Evolutionary conservation across 2,888 invertebrate species (phyloP).

Genomic region (Dioctria linearis): DNA sequence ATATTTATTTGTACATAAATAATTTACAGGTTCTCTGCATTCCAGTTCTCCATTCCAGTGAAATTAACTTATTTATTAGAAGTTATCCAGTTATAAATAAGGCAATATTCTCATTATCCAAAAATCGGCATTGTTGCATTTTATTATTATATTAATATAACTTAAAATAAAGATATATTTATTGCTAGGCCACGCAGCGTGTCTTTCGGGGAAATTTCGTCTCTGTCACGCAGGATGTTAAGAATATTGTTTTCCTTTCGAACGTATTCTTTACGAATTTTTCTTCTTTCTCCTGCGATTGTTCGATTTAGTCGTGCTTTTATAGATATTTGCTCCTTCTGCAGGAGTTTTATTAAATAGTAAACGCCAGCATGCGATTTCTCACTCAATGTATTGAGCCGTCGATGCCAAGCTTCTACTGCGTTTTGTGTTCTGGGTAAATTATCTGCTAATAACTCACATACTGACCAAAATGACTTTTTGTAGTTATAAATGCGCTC

Average conservation of each 20-base stretch:
- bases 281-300: neutral
- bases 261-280: neutral
- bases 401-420: neutral
- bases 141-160: neutral
- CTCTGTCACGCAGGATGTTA: neutral
- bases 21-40: no score
- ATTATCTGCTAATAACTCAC: neutral
- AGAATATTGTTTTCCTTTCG: neutral
- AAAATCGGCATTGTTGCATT: no score
- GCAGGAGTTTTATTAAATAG: neutral
- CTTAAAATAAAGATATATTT: neutral
- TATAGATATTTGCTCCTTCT: neutral
- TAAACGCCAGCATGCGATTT: neutral
- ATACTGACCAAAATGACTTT: conserved; percentile 3
- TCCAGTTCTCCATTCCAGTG: no score
- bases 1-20: no score
- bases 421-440: neutral
- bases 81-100: no score
- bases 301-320: neutral
- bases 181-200: neutral
- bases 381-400: neutral
- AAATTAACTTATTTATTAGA: no score
- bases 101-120: no score
- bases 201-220: neutral
- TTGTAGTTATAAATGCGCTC: no score